Base-by-base conservation (phyloP, 2,888 invertebrate species). In the Agriopis leucophaearia region DNA sequence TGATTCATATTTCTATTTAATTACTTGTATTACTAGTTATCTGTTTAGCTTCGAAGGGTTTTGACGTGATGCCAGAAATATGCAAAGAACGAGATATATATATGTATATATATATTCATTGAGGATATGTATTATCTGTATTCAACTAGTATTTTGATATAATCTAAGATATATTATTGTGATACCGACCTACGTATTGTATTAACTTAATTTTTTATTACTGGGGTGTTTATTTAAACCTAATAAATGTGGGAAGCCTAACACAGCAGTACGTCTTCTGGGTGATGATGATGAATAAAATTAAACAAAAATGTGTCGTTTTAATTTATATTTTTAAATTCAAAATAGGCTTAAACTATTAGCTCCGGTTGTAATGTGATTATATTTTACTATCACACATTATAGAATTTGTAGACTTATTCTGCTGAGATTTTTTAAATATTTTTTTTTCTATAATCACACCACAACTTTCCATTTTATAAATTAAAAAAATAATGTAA, bases 271-370 rank as follows among this genome's bases (percentile, higher is more conserved):
- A 27, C 27, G 27, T 27, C 3, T 27, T 27, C 27, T 27, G 1
- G 27, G 27, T 27, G 27, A 27, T 27, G 27, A 27, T 27, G 27
- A 27, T 27, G 27, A 9, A 57, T 18, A 44, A 54, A 38, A 36
- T 45, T 13, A 74, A 85, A 79, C 81, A 72, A 86, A 86, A 85
- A 79, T 74, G n/a, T 70, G 78, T 78, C 72, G 78, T 78, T 85
- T 87, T 86, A 83, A 78, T 83, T 88, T 87, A 85, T 88, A 88
- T 91, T 91, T 55, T 90, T 90, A 86, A 88, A 84, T 88, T 87
- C 87, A 92, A 92, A 92, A 92, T 92, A 90, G 91, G 87, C 92
- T 93, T 92, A 93, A 66, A 88, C 90, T 92, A 92, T 90, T 81
- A 79, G 84, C 81, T 84, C 74, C 73, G 85, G 86, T 81, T 88